These are phyloP conservation scores for Dasypolia templi DNA, from an alignment of 2,888 invertebrate genomes.

Conservation along the genomic window DNA sequence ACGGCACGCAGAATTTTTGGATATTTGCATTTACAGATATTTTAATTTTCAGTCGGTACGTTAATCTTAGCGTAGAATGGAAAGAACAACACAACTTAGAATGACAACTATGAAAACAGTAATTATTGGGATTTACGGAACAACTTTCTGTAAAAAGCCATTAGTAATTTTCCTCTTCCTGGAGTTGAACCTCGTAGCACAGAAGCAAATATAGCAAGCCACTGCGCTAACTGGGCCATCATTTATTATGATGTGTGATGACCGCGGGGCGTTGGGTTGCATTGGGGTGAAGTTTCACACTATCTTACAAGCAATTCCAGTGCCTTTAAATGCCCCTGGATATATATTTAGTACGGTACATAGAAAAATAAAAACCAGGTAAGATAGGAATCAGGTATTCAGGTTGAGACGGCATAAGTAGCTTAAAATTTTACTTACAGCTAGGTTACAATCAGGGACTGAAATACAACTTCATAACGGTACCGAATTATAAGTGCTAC, in stretches of 20 bases:
- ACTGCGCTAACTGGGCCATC: not conserved
- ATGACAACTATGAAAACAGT: not conserved
- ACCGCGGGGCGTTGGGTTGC: not conserved
- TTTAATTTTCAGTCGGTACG: too few species aligned
- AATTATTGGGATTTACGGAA: not conserved
- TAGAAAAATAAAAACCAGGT: too few species aligned
- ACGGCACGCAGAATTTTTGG: not conserved
- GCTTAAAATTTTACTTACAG: too few species aligned
- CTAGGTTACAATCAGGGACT: too few species aligned
- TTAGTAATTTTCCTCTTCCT: not conserved
- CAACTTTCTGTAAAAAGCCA: not conserved
- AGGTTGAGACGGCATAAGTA: too few species aligned
- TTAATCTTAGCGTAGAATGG: too few species aligned
- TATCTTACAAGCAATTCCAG: not conserved
- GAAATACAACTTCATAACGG: too few species aligned
- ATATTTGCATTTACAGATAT: not conserved
- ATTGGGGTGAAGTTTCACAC: not conserved
- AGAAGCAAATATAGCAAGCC: not conserved
- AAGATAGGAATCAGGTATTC: too few species aligned
- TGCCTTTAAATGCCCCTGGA: not conserved
- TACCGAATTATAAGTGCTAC: too few species aligned
- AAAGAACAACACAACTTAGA: too few species aligned
- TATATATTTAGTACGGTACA: too few species aligned
- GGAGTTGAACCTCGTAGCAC: not conserved
- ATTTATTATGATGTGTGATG: not conserved